A percentile compares a stretch with the other conserved stretches of the same genome.
Conservation (phyloP, 2,888 invertebrate species). For the Brenthis hecate region DNA sequence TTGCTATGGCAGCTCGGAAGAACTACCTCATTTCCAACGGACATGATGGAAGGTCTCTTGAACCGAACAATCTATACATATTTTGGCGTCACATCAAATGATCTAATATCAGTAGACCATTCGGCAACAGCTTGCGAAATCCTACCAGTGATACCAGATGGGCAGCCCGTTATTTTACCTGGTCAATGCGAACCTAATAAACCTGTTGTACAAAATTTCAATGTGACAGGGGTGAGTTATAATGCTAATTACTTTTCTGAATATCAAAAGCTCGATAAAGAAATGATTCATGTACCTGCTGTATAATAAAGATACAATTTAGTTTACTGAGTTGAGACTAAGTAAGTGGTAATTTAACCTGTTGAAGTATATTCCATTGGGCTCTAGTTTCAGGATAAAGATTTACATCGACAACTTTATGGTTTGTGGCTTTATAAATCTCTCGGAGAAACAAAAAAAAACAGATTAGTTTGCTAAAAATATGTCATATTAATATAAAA, state of each 20-base stretch:
- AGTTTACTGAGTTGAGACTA: too few species aligned
- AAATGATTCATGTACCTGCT: too few species aligned
- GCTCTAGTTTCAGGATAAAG: too few species aligned
- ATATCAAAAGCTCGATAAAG: too few species aligned
- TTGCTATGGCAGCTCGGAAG: constrained; percentile 62
- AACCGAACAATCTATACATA: constrained; percentile 44
- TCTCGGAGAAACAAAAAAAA: too few species aligned
- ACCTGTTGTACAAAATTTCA: constrained; percentile 54
- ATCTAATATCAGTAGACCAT: constrained; percentile 50
- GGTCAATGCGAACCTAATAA: constrained; percentile 61
- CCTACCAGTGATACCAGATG: constrained; percentile 56
- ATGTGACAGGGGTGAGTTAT: constrained; percentile 49
- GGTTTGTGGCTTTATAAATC: too few species aligned
- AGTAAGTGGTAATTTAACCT: too few species aligned
- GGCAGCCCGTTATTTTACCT: constrained; percentile 56
- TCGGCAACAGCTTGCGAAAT: constrained; percentile 53
- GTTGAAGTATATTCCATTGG: too few species aligned
- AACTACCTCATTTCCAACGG: constrained; percentile 35
- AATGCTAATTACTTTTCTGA: too few species aligned
- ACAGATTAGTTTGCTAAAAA: too few species aligned
- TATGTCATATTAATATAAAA: not conserved
- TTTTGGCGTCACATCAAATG: constrained; percentile 46
- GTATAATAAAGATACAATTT: too few species aligned
- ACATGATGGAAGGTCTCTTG: constrained; percentile 47
- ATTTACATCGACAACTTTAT: too few species aligned